A percentile compares a stretch with the other conserved stretches of the same genome.
These are phyloP conservation scores for Phenganax marumi DNA, from an alignment of 92 coral and sea anemone genomes.

Conservation along the genomic window DNA sequence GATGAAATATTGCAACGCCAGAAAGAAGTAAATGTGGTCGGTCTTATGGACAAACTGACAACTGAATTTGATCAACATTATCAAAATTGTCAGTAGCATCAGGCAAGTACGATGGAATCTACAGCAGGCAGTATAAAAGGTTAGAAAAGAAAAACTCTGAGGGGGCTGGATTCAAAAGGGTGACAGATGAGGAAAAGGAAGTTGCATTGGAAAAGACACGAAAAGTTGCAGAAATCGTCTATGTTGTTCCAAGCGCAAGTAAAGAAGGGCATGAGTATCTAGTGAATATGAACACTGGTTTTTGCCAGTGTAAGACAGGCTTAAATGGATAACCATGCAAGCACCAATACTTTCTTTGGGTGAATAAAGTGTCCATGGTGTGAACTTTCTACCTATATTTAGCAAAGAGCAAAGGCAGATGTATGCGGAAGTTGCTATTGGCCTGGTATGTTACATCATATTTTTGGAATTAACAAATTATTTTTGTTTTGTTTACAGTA, in stretches of 20 bases:
- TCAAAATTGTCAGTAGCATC: not conserved
- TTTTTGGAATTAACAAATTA: too few species aligned
- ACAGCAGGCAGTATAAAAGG: not conserved
- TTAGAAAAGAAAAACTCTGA: not conserved
- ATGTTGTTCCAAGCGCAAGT: not conserved
- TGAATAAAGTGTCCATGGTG: not conserved
- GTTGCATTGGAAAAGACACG: not conserved
- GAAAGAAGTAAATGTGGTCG: too few species aligned
- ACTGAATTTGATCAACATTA: not conserved
- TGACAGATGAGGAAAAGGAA: not conserved
- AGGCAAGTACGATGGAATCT: not conserved
- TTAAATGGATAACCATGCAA: slow-evolving; percentile 18
- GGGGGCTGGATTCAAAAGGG: not conserved
- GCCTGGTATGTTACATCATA: too few species aligned
- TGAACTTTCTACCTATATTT: slow-evolving; percentile 7
- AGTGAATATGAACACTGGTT: not conserved
- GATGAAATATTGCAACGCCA: too few species aligned
- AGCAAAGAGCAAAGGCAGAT: too few species aligned
- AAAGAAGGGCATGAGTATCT: slow-evolving; percentile 7
- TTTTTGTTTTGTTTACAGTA: too few species aligned
- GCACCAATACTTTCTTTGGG: too few species aligned
- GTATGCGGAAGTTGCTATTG: too few species aligned
- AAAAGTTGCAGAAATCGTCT: not conserved
- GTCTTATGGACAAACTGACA: too few species aligned
- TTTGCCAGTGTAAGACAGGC: not conserved